Conservation (phyloP, 2,113 vertebrate species). For the Phyllopteryx taeniolatus region DNA sequence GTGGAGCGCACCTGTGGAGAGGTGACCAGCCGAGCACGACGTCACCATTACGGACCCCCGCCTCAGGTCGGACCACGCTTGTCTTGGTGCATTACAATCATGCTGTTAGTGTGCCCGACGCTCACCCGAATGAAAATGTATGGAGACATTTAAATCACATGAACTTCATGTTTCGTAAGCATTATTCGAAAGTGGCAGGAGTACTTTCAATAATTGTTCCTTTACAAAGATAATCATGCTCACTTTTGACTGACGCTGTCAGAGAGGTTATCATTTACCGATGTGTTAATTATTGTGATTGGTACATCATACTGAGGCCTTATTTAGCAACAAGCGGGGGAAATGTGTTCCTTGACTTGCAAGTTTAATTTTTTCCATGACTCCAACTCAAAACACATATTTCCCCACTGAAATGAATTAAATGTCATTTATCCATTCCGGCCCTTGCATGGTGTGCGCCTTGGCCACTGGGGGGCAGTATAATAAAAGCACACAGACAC, state of each 20-base stretch:
- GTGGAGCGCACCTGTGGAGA: constrained; percentile 40
- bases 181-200: constrained; percentile 9
- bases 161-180: constrained; percentile 10
- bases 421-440: too few species aligned
- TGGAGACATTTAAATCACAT: constrained; percentile 46
- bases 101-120: not conserved
- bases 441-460: too few species aligned
- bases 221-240: not conserved
- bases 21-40: constrained; percentile 17
- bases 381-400: too few species aligned
- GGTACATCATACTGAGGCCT: too few species aligned
- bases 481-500: too few species aligned
- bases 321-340: too few species aligned
- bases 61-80: constrained; percentile 18
- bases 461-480: too few species aligned
- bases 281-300: too few species aligned
- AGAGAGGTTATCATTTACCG: not conserved
- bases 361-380: too few species aligned
- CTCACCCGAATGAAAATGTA: constrained; percentile 44
- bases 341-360: too few species aligned
- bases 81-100: constrained; percentile 41
- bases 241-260: not conserved
- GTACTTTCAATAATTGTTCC: not conserved
- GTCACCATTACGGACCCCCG: constrained; percentile 25
- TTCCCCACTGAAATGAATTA: too few species aligned